Conservation (phyloP, 2,797 vertebrate species). For the Callimico goeldii region DNA sequence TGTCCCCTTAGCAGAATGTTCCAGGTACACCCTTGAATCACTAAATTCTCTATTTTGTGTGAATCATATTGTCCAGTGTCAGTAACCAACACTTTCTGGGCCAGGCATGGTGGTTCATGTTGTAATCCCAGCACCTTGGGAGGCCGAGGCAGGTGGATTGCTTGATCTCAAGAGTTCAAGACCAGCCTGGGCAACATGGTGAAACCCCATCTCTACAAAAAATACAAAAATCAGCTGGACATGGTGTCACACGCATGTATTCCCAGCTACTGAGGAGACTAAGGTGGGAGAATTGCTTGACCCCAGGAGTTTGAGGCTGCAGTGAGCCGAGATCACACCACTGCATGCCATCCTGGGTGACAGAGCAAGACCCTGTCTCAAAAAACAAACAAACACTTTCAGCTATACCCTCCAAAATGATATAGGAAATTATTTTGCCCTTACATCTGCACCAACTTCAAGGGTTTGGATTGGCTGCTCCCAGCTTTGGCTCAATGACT, state of each 20-base stretch:
- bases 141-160: neutral
- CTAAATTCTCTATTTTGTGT: neutral
- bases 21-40: neutral
- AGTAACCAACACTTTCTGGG: neutral
- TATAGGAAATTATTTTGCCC: neutral
- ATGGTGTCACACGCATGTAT: neutral
- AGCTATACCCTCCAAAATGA: neutral
- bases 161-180: neutral
- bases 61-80: neutral
- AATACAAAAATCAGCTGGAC: neutral
- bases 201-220: neutral
- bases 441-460: neutral
- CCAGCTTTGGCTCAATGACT: neutral
- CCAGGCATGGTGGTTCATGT: neutral
- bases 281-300: neutral
- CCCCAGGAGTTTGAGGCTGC: neutral
- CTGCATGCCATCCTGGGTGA: neutral
- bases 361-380: neutral
- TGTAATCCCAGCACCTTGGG: neutral
- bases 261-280: neutral
- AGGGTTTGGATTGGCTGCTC: neutral
- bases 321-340: neutral
- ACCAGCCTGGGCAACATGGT: neutral
- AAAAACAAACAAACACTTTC: neutral
- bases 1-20: neutral